phyloP scores from a whole-genome alignment of 2,113 vertebrate genomes.

The Sialia sialis region DNA sequence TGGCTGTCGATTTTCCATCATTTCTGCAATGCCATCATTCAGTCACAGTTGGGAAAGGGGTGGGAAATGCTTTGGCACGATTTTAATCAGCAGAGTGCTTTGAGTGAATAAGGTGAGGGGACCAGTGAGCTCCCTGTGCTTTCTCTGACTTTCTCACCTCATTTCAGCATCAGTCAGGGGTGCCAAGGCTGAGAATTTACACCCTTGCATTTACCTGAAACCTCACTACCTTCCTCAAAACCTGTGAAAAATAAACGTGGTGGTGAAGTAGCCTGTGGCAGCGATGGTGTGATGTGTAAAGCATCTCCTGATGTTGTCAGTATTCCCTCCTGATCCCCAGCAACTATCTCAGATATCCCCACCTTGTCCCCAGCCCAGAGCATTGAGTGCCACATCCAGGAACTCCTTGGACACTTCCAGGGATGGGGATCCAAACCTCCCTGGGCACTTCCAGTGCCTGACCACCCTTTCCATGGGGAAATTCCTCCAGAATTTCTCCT shows the following conservation, averaged over 20 bases:
- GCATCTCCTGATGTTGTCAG: background rate
- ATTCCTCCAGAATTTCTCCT: background rate
- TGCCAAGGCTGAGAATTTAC: background rate
- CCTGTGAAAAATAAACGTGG: background rate
- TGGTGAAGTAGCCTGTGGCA: background rate
- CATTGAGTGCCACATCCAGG: background rate
- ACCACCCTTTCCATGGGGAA: background rate
- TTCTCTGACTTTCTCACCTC: background rate
- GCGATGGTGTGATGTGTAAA: background rate
- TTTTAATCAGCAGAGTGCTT: background rate
- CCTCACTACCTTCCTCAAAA: background rate
- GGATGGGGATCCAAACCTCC: background rate
- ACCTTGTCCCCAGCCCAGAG: background rate
- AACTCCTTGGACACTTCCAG: background rate
- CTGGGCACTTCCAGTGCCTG: background rate
- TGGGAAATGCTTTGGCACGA: background rate
- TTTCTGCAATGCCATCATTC: background rate
- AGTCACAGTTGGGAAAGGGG: fast-evolving
- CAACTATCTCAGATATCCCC: too few relatives aligned
- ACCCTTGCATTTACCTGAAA: background rate
- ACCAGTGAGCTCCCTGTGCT: fast-evolving
- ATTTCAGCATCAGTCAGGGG: background rate
- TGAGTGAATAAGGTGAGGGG: background rate
- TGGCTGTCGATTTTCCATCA: background rate
- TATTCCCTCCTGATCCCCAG: background rate